phyloP scores from a whole-genome alignment of 2,797 vertebrate genomes.

The Sebastes melanostomus region DNA sequence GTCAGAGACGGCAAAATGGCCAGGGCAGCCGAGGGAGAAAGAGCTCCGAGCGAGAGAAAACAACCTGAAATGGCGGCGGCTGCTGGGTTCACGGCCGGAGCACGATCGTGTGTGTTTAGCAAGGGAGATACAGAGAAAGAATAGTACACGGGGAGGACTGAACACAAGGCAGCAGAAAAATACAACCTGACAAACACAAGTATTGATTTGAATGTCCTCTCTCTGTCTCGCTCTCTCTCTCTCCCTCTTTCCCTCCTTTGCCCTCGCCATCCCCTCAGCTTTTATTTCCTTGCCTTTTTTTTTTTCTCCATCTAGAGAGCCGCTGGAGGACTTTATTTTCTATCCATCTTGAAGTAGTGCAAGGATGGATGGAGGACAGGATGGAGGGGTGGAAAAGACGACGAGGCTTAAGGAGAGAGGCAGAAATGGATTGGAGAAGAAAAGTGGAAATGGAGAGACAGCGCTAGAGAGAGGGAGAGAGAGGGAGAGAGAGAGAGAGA shows the following conservation, averaged over 20 bases:
- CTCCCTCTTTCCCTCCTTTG: conserved; percentile 25
- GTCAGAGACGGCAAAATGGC: conserved; percentile 56
- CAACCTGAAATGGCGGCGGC: conserved; percentile 59
- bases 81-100: conserved; percentile 54
- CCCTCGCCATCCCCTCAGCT: conserved; percentile 45
- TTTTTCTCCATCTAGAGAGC: conserved; percentile 30
- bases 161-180: conserved; percentile 50
- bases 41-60: conserved; percentile 47
- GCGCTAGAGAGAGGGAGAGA: neutral
- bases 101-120: conserved; percentile 29
- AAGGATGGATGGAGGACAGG: conserved; percentile 62
- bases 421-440: conserved; percentile 55
- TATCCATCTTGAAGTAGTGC: conserved; percentile 62
- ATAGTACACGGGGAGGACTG: conserved; percentile 14
- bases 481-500: neutral
- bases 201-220: conserved; percentile 71
- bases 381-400: conserved; percentile 54
- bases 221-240: conserved; percentile 26
- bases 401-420: conserved; percentile 40
- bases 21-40: conserved; percentile 44
- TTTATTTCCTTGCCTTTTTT: conserved; percentile 58
- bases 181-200: conserved; percentile 68
- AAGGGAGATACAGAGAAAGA: conserved; percentile 27
- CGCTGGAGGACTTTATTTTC: conserved; percentile 72
- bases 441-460: conserved; percentile 52